Percentiles rank a stretch among this genome's conserved stretches.
Evolutionary conservation across 2,888 invertebrate genomes (phyloP).

Genomic region (Hymenopus coronatus): DNA sequence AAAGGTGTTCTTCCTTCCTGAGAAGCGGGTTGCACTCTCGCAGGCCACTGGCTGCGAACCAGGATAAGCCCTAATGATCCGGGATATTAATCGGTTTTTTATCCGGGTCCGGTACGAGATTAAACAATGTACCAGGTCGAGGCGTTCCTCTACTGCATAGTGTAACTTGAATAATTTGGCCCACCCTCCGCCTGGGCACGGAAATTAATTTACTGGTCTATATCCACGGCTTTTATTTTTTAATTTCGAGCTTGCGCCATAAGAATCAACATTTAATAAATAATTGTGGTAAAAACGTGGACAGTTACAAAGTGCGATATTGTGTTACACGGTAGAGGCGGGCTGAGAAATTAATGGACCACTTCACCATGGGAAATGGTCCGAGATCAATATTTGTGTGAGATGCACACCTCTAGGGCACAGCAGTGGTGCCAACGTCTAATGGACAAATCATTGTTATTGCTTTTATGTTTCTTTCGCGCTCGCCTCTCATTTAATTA

Average conservation of each 20-base stretch:
- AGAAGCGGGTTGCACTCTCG: neutral
- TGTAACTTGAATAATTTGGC: neutral
- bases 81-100: neutral
- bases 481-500: neutral
- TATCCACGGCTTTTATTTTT: neutral
- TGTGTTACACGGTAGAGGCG: slow-evolving; percentile 1
- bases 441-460: neutral
- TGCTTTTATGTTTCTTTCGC: neutral
- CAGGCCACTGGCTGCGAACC: neutral
- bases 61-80: neutral
- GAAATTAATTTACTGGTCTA: neutral
- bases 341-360: neutral
- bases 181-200: neutral
- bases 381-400: neutral
- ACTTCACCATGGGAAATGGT: neutral
- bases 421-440: neutral
- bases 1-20: neutral
- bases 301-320: neutral
- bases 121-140: neutral
- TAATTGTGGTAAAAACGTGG: neutral
- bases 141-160: neutral
- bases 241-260: neutral
- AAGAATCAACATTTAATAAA: slow-evolving; percentile 2
- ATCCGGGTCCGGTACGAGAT: neutral
- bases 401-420: neutral